Evolutionary conservation across 2,113 vertebrate species (phyloP), one percentile per base, ranked within the genome.

Genomic region (Lagopus muta): DNA sequence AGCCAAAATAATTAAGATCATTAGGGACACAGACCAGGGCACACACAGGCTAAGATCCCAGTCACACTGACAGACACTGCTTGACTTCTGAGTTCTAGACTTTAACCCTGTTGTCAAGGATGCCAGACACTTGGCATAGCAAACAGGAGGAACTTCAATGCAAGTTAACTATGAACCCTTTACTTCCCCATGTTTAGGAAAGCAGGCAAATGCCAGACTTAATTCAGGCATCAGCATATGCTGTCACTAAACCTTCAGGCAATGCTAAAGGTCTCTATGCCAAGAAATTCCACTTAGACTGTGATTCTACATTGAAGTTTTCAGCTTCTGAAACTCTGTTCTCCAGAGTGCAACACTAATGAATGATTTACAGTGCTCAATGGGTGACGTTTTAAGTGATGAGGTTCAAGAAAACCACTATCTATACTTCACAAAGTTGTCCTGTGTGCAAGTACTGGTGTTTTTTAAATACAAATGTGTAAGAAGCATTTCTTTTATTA

Each of bases 121-220:
- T n/a, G 10, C n/a, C 50, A 47, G 22, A 65, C 13, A 74, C 21
- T 70, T 52, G 4, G 78, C 67, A 22, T 2, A 4, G 34, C 57
- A 32, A 92, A 72, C 24, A 83, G 47, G 32, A 89, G 7, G n/a
- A 87, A 82, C 55, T 52, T 40, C 18, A 82, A 40, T 0, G 3
- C 21, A 82, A 83, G 48, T 5, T 20, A 89, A 78, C 79, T 71
- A 22, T 32, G 10, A 61, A 16, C 13, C 15, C 50, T 10, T 57
- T 88, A 60, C 16, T 92, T 82, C 78, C 36, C 60, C 55, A 36
- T 36, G 65, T 94, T 75, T 32, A 54, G 17, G 13, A 70, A 76
- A 85, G 40, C 27, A 73, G 28, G 61, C 27, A 42, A 57, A 15
- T 13, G 28, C 14, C 27, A 21, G 22, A 24, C 22, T 38, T 10